These are phyloP conservation scores for Rhagoletis pomonella DNA, from an alignment of 1,140 invertebrate genomes.

Conservation along the genomic window DNA sequence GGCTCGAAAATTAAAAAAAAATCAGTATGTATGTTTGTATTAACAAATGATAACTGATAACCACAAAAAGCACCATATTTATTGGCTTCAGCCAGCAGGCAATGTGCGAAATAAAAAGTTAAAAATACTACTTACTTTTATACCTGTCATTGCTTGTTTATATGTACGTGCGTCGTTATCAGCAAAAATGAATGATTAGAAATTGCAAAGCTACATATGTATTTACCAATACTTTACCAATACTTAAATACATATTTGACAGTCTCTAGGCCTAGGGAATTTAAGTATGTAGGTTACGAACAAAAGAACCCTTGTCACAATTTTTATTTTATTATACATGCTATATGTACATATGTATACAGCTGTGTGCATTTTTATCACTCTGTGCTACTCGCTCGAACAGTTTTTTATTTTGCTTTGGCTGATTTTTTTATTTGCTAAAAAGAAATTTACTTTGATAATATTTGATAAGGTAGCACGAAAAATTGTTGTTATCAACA, in stretches of 20 bases:
- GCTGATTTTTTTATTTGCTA: background rate
- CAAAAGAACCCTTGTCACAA: background rate
- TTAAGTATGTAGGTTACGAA: conserved; percentile 1
- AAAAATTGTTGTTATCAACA: too few relatives aligned
- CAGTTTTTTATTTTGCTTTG: background rate
- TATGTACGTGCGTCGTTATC: background rate
- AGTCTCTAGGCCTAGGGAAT: background rate
- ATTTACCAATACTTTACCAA: conserved; percentile 16
- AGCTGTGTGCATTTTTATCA: background rate
- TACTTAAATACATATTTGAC: background rate
- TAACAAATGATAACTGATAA: background rate
- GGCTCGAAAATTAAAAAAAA: background rate
- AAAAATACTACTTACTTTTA: background rate
- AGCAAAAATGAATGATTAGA: conserved; percentile 30
- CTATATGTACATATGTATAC: background rate
- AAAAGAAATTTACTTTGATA: too few relatives aligned
- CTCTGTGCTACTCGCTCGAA: background rate
- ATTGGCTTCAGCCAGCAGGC: background rate
- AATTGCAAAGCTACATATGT: background rate
- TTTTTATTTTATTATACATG: background rate
- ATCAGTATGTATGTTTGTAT: background rate
- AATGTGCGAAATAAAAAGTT: background rate
- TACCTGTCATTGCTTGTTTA: background rate
- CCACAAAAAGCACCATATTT: background rate
- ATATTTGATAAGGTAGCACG: too few relatives aligned